Percentiles rank a stretch among this genome's conserved stretches.
phyloP scores from a whole-genome alignment of 2,797 vertebrate genomes.

The Urosaurus nigricauda region DNA sequence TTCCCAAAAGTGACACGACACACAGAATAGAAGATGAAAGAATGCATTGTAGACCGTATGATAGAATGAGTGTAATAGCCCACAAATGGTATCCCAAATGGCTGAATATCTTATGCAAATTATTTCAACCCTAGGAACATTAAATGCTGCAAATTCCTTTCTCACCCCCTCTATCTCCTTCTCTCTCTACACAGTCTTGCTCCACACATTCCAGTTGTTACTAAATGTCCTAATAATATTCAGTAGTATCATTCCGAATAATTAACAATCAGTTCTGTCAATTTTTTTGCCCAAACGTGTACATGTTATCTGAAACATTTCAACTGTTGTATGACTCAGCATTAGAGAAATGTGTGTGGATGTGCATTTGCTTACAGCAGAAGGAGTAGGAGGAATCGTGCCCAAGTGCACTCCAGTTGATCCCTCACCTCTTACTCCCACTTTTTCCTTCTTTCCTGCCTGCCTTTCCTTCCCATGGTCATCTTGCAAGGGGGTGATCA shows the following conservation, averaged over 20 bases:
- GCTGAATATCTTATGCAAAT: constrained; percentile 24
- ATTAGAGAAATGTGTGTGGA: too few relatives aligned
- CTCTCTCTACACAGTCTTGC: neutral
- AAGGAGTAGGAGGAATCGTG: too few relatives aligned
- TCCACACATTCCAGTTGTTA: constrained; percentile 4
- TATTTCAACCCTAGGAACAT: constrained; percentile 15
- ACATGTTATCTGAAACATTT: neutral
- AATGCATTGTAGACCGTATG: neutral
- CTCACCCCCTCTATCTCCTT: too few relatives aligned
- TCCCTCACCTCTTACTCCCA: too few relatives aligned
- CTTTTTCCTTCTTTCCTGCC: too few relatives aligned
- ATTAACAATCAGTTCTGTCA: too few relatives aligned
- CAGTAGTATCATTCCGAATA: too few relatives aligned
- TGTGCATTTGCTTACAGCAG: too few relatives aligned
- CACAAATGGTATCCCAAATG: constrained; percentile 1
- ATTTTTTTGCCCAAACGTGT: neutral
- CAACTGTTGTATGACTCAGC: too few relatives aligned
- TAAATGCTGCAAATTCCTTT: constrained; percentile 5
- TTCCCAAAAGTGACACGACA: neutral
- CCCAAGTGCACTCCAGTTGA: too few relatives aligned
- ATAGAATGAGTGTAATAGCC: neutral
- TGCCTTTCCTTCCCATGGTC: too few relatives aligned
- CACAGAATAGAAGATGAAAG: neutral
- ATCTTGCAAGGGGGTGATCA: too few relatives aligned
- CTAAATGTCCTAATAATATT: neutral